Percentiles rank a stretch among this genome's conserved stretches.
Conservation (phyloP, 2,888 invertebrate genomes). For the Druceiella hillmani region DNA sequence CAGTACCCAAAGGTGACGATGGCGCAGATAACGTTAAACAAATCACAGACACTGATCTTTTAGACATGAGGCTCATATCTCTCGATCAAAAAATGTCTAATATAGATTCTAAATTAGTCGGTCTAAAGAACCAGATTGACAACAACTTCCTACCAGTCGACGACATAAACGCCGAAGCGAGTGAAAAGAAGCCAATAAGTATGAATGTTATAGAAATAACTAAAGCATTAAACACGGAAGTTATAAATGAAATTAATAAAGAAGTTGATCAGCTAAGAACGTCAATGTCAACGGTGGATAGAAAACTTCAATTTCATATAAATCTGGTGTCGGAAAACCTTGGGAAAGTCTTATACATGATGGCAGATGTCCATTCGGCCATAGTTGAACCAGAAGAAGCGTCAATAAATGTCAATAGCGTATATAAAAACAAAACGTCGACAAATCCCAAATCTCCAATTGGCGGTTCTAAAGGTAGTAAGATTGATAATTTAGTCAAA, state of each 20-base stretch:
- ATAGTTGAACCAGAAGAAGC: conserved; percentile 68
- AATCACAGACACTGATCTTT: conserved; percentile 40
- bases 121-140: conserved; percentile 77
- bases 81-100: conserved; percentile 80
- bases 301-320: conserved; percentile 80
- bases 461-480: conserved; percentile 55
- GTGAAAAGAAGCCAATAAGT: conserved; percentile 81
- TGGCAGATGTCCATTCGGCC: conserved; percentile 77
- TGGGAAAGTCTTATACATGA: conserved; percentile 70
- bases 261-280: conserved; percentile 74
- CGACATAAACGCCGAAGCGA: conserved; percentile 81
- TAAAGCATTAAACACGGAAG: conserved; percentile 76
- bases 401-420: conserved; percentile 45
- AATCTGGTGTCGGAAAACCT: conserved; percentile 78
- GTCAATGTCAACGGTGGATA: conserved; percentile 71
- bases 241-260: conserved; percentile 74
- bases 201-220: conserved; percentile 79
- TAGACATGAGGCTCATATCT: conserved; percentile 63
- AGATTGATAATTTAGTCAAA: conserved; percentile 73
- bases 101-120: conserved; percentile 73
- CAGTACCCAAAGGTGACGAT: conserved; percentile 37
- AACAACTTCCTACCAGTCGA: conserved; percentile 75
- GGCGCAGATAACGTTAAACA: conserved; percentile 25
- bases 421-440: conserved; percentile 50
- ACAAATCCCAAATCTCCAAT: conserved; percentile 56